Evolutionary conservation across 2,888 invertebrate genomes (phyloP), one percentile per base, ranked within the genome.

Genomic region (Agrochola macilenta): DNA sequence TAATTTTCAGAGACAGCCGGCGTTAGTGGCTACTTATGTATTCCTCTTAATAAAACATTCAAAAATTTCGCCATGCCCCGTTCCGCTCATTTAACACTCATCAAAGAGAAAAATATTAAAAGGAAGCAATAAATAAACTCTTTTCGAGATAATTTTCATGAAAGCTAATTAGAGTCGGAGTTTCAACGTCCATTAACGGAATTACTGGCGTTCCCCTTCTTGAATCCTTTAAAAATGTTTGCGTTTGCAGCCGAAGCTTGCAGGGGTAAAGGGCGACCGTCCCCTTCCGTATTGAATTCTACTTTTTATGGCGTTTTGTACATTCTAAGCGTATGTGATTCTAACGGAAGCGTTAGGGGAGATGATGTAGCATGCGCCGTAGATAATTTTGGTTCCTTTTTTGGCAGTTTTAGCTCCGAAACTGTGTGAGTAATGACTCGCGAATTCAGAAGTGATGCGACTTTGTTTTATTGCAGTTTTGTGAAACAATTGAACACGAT

Each of bases 151-250:
- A 86, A 89, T 77, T 89, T 89, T 82, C 85, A 87, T 88, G 87
- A 89, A 90, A 86, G 88, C 90, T 93, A 93, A 94, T 94, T 92
- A 93, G 88, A 81, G 58, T 52, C 54, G 87, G 85, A 89, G 85
- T 90, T 83, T 87, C 89, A 89, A 88, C 93, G 89, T 92, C 92
- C 93, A 93, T 93, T 93, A 93, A 86, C 87, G 83, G 89, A 92
- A 93, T 93, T 92, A 91, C 89, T 79, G 78, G 78, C 75, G 73
- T 76, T 54, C 82, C 84, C 69, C 72, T 75, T 64, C 74, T 74
- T 84, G 78, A 87, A 88, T 88, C 84, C 87, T 89, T 88, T 88
- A 85, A 88, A 90, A 92, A 91, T 87, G 88, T 90, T 89, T 89
- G 87, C 87, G 52, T 71, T 74, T 30, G 70, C 69, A 7, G 39